phyloP scores from a whole-genome alignment of 1,140 invertebrate species.

The Polypedilum vanderplanki region DNA sequence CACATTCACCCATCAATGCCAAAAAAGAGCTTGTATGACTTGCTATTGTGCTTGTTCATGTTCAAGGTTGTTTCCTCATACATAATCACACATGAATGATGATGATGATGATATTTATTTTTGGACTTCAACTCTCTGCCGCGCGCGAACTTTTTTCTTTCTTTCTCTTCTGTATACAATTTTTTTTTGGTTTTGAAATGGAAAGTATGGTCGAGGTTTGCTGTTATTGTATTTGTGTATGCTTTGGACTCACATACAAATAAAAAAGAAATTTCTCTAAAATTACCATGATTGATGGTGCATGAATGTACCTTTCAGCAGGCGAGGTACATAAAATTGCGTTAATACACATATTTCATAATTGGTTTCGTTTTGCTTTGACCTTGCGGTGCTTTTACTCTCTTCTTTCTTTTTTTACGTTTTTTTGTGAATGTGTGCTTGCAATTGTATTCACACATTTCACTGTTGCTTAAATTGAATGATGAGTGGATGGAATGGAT shows the following conservation, averaged over 20 bases:
- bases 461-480: background rate
- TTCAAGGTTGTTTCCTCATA: slow-evolving; percentile 17
- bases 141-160: background rate
- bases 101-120: slow-evolving; percentile 17
- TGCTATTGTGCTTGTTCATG: background rate
- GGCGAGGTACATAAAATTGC: background rate
- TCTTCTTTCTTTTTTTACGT: background rate
- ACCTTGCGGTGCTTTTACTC: slow-evolving; percentile 9
- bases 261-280: background rate
- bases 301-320: slow-evolving; percentile 11
- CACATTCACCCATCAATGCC: slow-evolving; percentile 11
- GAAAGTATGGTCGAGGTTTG: background rate
- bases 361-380: slow-evolving; percentile 3
- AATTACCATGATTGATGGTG: slow-evolving; percentile 18
- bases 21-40: background rate
- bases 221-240: no score
- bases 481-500: background rate
- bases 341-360: background rate
- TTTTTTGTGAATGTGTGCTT: background rate
- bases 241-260: background rate
- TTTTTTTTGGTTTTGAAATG: slow-evolving; percentile 1
- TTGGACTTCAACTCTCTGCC: background rate
- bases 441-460: background rate
- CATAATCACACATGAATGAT: slow-evolving; percentile 16
- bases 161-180: background rate